Base-by-base conservation (phyloP, 2,113 vertebrate genomes). In the Datnioides undecimradiatus region DNA sequence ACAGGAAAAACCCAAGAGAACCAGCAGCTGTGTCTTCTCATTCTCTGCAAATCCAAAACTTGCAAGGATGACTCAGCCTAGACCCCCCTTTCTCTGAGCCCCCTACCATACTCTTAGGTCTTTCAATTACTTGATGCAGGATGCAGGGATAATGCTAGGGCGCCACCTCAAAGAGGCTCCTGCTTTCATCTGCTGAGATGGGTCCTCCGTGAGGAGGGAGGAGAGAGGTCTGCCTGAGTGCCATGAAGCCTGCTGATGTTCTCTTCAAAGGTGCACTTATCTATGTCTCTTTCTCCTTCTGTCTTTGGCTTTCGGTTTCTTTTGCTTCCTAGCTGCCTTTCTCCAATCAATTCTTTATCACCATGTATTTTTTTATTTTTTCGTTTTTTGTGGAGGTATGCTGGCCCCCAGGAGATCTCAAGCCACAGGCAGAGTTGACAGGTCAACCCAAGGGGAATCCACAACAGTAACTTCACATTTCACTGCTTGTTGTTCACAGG, bases 81-180 rank as follows among this genome's bases (percentile, higher is more conserved):
- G 9, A 46, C 67, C 21, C 43, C 16, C 71, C 54, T 38, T 45
- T 48, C 36, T 34, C 23, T 2, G 3, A 79, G n/a, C 64, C 65
- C 87, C 79, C 72, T 34, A 36, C 82, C 78, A 72, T 14, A 75
- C 82, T 73, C 85, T 74, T 69, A 69, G 88, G 75, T 87, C 85
- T 91, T 94, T 94, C 94, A 95, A 94, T 95, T 93, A 95, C 92
- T 86, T 91, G 86, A 94, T 93, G 93, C 82, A 92, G 87, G 89
- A 86, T 74, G 84, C 79, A 80, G 82, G 88, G 88, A 89, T 92
- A 92, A 93, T 92, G 87, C 93, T 76, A 54, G 82, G 66, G 87
- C 40, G 40, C 82, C 85, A 87, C 87, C 92, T 94, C 91, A 93
- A 91, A 91, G 87, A 60, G 83, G 51, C 71, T 49, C 86, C 23